Evolutionary conservation across 2,113 vertebrate species (phyloP), one percentile per base, ranked within the genome.

Genomic region (Lasiurus borealis): DNA sequence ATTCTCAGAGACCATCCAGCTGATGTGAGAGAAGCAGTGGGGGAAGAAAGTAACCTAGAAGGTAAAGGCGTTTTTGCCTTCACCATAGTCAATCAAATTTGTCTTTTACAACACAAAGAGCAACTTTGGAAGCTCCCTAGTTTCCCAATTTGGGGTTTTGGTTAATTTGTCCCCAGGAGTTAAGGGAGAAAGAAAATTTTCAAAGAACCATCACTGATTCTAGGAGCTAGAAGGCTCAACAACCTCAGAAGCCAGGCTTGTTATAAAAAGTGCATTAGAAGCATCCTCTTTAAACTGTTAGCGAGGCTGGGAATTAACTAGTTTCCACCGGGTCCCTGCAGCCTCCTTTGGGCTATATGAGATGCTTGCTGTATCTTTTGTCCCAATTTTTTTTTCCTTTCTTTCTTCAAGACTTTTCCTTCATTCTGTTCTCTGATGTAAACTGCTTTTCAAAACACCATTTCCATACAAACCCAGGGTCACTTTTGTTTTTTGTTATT

Each of bases 361-460:
- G 73, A 80, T 50, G 29, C 88, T 76, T 87, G 57, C 68, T 77
- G 57, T 80, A 66, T 54, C 80, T 96, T 87, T 73, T 75, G 88
- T 73, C 85, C 93, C 91, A 54, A n/a, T 90, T 95, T 95, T 57
- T 85, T 90, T 85, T 78, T 91, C n/a, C 94, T 64, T 85, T 90
- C 75, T 78, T 93, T 66, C 71, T 86, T 88, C 50, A 96, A 84
- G 54, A 66, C 27, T 85, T 80, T 54, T 62, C 66, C n/a, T 94
- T 95, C 83, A 85, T 96, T 96, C 71, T 96, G 36, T 91, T 96
- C 76, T 91, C 34, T 87, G 66, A 93, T 71, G n/a, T 73, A 80
- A 97, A 85, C 40, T 82, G 48, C 87, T 91, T 85, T 97, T 91
- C 59, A 84, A 36, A 91, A 48, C 46, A 77, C 64, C 62, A 62